Percentiles rank a stretch among this genome's conserved stretches.
These are phyloP conservation scores for Diadema setosum DNA, from an alignment of 35 echinoderm and acorn worm species.

Conservation along the genomic window DNA sequence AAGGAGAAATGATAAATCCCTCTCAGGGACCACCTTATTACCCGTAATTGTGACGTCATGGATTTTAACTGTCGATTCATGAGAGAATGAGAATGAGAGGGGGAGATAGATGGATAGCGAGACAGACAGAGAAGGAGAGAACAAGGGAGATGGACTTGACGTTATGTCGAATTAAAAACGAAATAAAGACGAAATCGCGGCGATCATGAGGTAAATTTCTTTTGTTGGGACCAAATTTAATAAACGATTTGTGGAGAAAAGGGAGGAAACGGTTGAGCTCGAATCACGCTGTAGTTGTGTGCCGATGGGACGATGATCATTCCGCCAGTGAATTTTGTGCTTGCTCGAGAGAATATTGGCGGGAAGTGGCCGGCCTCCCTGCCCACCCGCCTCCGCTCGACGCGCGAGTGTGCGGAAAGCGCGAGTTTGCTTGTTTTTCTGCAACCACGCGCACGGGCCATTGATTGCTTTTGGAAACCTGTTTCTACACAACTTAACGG, in stretches of 20 bases:
- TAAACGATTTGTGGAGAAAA: slow-evolving; percentile 15
- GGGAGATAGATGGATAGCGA: background rate
- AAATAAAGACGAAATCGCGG: slow-evolving; percentile 6
- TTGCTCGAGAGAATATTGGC: slow-evolving; percentile 8
- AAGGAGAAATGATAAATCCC: slow-evolving; percentile 2
- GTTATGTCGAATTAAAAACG: background rate
- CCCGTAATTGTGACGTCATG: slow-evolving; percentile 7
- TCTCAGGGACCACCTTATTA: background rate
- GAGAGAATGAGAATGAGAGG: background rate
- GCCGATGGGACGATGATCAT: slow-evolving; percentile 24
- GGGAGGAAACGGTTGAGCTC: slow-evolving; percentile 14
- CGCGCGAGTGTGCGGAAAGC: background rate
- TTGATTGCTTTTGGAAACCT: slow-evolving; percentile 29
- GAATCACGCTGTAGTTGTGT: background rate
- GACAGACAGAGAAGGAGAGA: background rate
- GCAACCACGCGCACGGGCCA: background rate
- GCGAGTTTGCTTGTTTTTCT: slow-evolving; percentile 7
- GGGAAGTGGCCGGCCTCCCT: background rate
- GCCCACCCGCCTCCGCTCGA: background rate
- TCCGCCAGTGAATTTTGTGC: background rate
- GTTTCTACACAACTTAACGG: slow-evolving; percentile 20
- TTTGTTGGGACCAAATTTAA: slow-evolving; percentile 7
- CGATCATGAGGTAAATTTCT: slow-evolving; percentile 1
- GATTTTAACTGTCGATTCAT: background rate
- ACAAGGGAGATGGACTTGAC: background rate